Percentiles rank a stretch among this genome's conserved stretches.
Evolutionary conservation across 2,113 vertebrate genomes (phyloP).

Genomic region (Enhydra lutris): DNA sequence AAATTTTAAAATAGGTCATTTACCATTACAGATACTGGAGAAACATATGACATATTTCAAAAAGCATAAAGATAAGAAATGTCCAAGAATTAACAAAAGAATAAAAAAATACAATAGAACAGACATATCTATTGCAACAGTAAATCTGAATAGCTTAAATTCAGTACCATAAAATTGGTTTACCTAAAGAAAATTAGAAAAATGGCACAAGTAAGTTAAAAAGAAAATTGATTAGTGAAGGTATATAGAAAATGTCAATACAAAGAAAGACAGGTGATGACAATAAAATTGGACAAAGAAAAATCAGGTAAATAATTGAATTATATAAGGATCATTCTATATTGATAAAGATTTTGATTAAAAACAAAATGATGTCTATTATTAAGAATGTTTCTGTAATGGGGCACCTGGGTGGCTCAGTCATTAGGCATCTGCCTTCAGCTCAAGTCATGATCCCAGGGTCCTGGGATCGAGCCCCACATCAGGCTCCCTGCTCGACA

Average conservation of each 20-base stretch:
- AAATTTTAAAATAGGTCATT: neutral
- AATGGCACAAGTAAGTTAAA: neutral
- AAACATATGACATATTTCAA: neutral
- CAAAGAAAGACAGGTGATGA: neutral
- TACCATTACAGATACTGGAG: neutral
- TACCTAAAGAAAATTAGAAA: neutral
- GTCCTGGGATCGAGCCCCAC: too few species aligned
- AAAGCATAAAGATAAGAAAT: neutral
- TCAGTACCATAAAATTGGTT: neutral
- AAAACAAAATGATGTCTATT: neutral
- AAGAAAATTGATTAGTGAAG: neutral
- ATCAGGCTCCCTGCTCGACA: too few species aligned
- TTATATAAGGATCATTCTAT: neutral
- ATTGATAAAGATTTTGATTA: neutral
- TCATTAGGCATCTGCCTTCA: too few species aligned
- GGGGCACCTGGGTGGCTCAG: too few species aligned
- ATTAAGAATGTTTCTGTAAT: neutral
- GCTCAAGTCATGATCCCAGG: too few species aligned
- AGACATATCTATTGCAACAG: neutral
- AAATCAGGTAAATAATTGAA: neutral
- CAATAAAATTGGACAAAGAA: neutral
- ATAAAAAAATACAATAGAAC: neutral
- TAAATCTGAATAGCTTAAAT: neutral
- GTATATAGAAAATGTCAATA: neutral
- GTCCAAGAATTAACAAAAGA: neutral